Conservation (phyloP, 2,888 invertebrate species). For the Loripinus fragilis region DNA sequence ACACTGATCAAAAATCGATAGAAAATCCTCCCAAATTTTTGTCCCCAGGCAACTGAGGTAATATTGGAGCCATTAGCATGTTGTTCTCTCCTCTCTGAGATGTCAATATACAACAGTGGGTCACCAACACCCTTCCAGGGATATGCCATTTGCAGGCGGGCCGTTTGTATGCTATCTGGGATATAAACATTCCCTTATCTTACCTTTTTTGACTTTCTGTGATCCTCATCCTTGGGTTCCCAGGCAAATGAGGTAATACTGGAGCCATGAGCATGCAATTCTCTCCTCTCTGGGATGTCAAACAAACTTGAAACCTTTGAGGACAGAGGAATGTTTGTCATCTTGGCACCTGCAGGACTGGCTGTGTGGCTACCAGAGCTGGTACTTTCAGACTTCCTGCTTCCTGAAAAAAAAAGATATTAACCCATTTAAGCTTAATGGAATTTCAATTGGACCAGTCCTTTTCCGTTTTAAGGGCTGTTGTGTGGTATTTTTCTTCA, state of each 20-base stretch:
- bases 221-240: conserved; percentile 67
- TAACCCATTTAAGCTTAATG: too few relatives aligned
- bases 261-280: conserved; percentile 62
- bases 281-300: conserved; percentile 59
- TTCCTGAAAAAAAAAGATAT: background rate
- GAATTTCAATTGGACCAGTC: too few relatives aligned
- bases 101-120: too few relatives aligned
- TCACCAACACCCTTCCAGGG: too few relatives aligned
- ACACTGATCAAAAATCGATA: too few relatives aligned
- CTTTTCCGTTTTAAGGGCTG: too few relatives aligned
- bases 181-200: too few relatives aligned
- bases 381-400: background rate
- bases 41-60: conserved; percentile 69
- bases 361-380: background rate
- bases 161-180: too few relatives aligned
- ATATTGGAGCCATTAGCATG: conserved; percentile 65
- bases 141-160: too few relatives aligned
- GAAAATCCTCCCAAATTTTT: too few relatives aligned
- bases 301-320: conserved; percentile 68
- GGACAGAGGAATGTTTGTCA: conserved; percentile 43
- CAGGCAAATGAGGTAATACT: conserved; percentile 68
- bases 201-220: conserved; percentile 55
- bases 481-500: too few relatives aligned
- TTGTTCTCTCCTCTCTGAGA: conserved; percentile 54
- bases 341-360: background rate